phyloP scores from a whole-genome alignment of 2,113 vertebrate genomes.

The Larimichthys crocea region DNA sequence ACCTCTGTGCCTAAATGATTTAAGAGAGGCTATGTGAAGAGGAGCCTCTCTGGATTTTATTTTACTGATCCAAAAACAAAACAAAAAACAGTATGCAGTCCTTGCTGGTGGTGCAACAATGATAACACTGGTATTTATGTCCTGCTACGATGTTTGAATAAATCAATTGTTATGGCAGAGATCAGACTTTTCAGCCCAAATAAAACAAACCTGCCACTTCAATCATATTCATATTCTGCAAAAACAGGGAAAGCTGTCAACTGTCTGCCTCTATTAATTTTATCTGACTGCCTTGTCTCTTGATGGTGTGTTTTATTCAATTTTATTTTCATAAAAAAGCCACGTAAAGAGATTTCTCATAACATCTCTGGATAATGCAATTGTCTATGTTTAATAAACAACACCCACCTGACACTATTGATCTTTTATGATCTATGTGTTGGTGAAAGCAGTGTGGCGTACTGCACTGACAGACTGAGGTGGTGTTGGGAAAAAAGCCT shows the following conservation, averaged over 20 bases:
- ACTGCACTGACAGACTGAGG: not conserved
- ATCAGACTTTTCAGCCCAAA: slow-evolving; percentile 6
- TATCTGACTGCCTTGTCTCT: not conserved
- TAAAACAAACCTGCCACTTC: slow-evolving; percentile 23
- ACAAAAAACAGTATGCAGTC: no score
- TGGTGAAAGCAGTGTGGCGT: not conserved
- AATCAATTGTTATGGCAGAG: slow-evolving; percentile 1
- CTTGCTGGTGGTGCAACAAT: not conserved
- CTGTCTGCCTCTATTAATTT: slow-evolving; percentile 30
- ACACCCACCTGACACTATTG: not conserved
- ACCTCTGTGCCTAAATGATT: slow-evolving; percentile 16
- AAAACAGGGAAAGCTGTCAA: slow-evolving; percentile 16
- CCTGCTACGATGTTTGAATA: slow-evolving; percentile 14
- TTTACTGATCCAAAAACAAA: not conserved
- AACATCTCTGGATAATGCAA: slow-evolving; percentile 11
- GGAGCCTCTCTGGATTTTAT: not conserved
- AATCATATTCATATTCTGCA: slow-evolving; percentile 3
- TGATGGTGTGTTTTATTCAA: slow-evolving; percentile 16
- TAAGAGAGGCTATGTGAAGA: slow-evolving; percentile 11
- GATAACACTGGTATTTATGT: slow-evolving; percentile 14
- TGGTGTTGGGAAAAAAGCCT: not conserved
- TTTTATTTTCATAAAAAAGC: slow-evolving; percentile 31
- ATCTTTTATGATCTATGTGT: slow-evolving; percentile 15
- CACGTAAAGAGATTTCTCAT: slow-evolving; percentile 9
- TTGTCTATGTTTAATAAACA: slow-evolving; percentile 1